These are phyloP conservation scores for Ginglymostoma cirratum DNA, from an alignment of 2,113 vertebrate species.

Conservation along the genomic window DNA sequence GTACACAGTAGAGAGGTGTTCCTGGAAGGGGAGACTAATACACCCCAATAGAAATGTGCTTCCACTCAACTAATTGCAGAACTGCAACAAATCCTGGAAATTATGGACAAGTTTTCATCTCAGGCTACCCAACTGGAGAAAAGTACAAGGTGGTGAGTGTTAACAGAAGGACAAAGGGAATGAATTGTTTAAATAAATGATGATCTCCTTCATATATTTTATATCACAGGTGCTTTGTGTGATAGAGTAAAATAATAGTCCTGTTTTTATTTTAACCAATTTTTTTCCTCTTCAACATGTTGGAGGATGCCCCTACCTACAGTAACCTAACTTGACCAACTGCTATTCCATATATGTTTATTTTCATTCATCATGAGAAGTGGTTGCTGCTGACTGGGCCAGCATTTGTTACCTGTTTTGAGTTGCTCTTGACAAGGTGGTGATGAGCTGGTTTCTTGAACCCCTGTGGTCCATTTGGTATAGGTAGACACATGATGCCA, in stretches of 20 bases:
- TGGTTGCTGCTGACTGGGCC: too few relatives aligned
- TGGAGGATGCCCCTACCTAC: background rate
- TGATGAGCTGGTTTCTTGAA: too few relatives aligned
- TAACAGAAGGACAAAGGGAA: background rate
- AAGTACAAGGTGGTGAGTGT: conserved; percentile 1
- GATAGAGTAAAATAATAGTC: background rate
- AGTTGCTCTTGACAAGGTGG: too few relatives aligned
- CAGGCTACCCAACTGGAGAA: background rate
- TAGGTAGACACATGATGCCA: too few relatives aligned
- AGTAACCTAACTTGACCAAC: background rate
- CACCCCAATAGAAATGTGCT: background rate
- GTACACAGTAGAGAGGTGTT: background rate
- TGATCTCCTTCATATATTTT: background rate
- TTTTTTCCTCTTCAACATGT: background rate
- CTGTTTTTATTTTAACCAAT: background rate
- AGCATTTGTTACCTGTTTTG: too few relatives aligned
- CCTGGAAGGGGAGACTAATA: background rate
- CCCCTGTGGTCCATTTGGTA: too few relatives aligned
- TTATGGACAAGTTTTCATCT: background rate
- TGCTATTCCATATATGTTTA: too few relatives aligned
- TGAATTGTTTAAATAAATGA: background rate
- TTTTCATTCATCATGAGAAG: too few relatives aligned
- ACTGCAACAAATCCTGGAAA: background rate
- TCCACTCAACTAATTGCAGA: conserved; percentile 21
- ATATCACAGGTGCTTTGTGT: background rate